Evolutionary conservation across 2,113 vertebrate species (phyloP).

Genomic region (Pterocles orientalis): DNA sequence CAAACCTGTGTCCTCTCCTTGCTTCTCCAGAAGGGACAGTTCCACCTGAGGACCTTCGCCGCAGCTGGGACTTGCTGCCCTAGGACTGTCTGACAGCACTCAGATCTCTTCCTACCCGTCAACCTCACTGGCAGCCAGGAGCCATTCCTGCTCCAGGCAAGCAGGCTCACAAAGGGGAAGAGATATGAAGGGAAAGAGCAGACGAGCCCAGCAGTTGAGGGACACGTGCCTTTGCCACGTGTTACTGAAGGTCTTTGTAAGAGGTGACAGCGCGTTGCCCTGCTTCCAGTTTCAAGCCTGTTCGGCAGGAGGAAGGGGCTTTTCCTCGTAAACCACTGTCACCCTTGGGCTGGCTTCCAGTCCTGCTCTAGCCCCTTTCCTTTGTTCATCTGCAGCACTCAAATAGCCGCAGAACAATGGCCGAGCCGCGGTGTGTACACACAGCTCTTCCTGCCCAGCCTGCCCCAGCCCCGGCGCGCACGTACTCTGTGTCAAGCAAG

Average conservation of each 20-base stretch:
- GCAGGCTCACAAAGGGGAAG: background rate
- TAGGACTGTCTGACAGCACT: background rate
- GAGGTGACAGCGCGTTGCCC: background rate
- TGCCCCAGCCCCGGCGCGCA: background rate
- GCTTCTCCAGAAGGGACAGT: background rate
- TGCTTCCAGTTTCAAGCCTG: slow-evolving; percentile 48
- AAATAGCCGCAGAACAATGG: slow-evolving; percentile 47
- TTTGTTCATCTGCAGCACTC: slow-evolving; percentile 37
- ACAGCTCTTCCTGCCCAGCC: slow-evolving; percentile 55
- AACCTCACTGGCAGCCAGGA: background rate
- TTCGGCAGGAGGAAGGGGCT: slow-evolving; percentile 14
- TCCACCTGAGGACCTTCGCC: background rate
- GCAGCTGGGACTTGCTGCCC: background rate
- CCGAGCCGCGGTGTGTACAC: background rate
- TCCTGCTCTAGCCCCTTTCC: slow-evolving; percentile 16
- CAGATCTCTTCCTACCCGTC: background rate
- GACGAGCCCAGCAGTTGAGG: background rate
- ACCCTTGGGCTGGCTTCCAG: slow-evolving; percentile 37
- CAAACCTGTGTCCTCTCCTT: background rate
- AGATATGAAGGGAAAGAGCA: background rate
- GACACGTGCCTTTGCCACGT: background rate
- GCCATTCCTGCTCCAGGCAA: background rate
- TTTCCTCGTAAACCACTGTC: slow-evolving; percentile 4
- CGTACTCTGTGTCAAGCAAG: background rate
- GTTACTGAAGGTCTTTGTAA: background rate